Evolutionary conservation across 2,797 vertebrate species (phyloP).

Genomic region (Pelobates cultripes): DNA sequence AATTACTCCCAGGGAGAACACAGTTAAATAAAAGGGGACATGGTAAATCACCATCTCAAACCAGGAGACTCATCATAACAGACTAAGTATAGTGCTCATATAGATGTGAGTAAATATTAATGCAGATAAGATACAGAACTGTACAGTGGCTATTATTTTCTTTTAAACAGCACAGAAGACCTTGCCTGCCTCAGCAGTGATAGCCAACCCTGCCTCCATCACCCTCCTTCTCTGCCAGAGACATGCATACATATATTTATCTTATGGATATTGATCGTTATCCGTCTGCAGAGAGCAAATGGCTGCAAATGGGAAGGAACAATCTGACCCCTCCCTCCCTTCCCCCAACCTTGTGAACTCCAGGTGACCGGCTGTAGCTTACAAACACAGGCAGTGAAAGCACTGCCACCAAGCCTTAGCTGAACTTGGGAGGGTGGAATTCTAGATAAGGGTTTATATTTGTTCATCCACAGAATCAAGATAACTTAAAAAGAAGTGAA

Average conservation of each 20-base stretch:
- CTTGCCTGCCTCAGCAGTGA: constrained; percentile 16
- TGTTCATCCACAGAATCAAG: not conserved
- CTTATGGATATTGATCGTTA: constrained; percentile 77
- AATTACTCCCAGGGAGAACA: too few species aligned
- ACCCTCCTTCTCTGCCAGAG: constrained; percentile 29
- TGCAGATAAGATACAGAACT: not conserved
- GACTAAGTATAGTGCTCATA: constrained; percentile 26
- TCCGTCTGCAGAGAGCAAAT: constrained; percentile 85
- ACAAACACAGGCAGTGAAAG: constrained; percentile 74
- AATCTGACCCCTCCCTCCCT: constrained; percentile 69
- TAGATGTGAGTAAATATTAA: constrained; percentile 8
- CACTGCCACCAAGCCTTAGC: constrained; percentile 70
- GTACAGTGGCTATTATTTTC: not conserved
- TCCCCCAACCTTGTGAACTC: constrained; percentile 83
- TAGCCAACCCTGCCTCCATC: constrained; percentile 38
- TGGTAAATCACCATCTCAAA: constrained; percentile 50
- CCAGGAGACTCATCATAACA: constrained; percentile 25
- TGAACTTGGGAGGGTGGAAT: constrained; percentile 48
- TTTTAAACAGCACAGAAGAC: constrained; percentile 36
- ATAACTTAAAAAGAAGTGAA: constrained; percentile 51
- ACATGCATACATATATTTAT: constrained; percentile 53
- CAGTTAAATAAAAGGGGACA: too few species aligned
- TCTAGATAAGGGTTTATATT: not conserved
- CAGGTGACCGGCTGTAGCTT: constrained; percentile 94
- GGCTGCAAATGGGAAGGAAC: constrained; percentile 74